Percentiles rank a stretch among this genome's conserved stretches.
These are phyloP conservation scores for Meloidogyne hapla DNA, from an alignment of 1,140 invertebrate species.

Conservation along the genomic window DNA sequence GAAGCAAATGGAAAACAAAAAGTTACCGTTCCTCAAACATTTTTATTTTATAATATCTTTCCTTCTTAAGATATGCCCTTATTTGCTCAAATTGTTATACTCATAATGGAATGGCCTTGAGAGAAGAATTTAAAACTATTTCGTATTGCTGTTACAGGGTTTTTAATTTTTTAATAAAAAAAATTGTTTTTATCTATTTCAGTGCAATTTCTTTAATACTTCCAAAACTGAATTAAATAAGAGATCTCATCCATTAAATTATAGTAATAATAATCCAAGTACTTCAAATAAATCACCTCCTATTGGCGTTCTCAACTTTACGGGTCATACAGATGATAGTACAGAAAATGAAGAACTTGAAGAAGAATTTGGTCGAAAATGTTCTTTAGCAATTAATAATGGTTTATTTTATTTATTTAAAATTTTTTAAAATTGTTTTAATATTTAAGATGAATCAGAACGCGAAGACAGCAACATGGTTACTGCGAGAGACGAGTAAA, in stretches of 20 bases:
- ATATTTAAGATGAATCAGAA: background rate
- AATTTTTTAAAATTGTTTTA: background rate
- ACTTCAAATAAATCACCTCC: background rate
- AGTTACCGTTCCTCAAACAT: background rate
- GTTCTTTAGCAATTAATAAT: background rate
- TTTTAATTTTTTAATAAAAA: background rate
- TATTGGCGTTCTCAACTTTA: background rate
- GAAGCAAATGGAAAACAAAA: too few species aligned
- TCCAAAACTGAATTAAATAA: slow-evolving; percentile 13
- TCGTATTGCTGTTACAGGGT: slow-evolving; percentile 43
- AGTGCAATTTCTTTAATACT: slow-evolving; percentile 42
- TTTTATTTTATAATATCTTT: background rate
- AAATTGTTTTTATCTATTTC: background rate
- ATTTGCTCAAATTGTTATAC: slow-evolving; percentile 84
- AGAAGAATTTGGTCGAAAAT: slow-evolving; percentile 12
- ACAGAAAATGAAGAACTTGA: slow-evolving; percentile 23
- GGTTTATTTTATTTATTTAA: background rate
- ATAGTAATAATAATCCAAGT: slow-evolving; percentile 1
- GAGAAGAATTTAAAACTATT: slow-evolving; percentile 89
- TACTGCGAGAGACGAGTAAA: background rate
- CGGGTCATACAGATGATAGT: slow-evolving; percentile 22
- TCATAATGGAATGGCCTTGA: slow-evolving; percentile 94
- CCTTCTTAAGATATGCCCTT: slow-evolving; percentile 71
- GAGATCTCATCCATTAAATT: background rate
- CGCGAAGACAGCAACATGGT: slow-evolving; percentile 4